A percentile compares a stretch with the other conserved stretches of the same genome.
Evolutionary conservation across 2,797 vertebrate species (phyloP).

Genomic region (Ficedula albicollis): DNA sequence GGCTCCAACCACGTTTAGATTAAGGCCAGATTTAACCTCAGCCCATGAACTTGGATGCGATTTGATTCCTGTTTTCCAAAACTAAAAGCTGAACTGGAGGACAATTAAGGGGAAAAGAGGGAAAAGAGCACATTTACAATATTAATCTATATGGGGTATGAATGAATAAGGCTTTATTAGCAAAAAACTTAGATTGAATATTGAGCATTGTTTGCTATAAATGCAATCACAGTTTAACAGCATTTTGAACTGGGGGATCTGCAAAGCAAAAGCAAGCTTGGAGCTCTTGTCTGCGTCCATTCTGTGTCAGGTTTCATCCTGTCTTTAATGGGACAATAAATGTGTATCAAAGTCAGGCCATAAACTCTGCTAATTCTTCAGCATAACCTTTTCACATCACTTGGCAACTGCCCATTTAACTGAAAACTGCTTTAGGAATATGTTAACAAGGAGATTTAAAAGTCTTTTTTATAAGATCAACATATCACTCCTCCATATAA

Average conservation of each 20-base stretch:
- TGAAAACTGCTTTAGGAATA: background rate
- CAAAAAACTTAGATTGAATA: background rate
- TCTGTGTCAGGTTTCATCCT: background rate
- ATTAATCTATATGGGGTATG: background rate
- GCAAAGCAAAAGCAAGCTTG: background rate
- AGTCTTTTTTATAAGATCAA: background rate
- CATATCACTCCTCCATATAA: background rate
- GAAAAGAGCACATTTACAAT: background rate
- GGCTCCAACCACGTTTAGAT: slow-evolving; percentile 7
- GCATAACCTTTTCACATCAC: background rate
- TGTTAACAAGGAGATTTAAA: background rate
- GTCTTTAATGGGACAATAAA: background rate
- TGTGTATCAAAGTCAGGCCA: background rate
- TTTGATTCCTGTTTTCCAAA: slow-evolving; percentile 20
- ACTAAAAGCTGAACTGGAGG: background rate
- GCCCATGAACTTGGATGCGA: background rate
- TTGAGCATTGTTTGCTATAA: background rate
- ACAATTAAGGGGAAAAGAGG: background rate
- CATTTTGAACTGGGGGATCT: background rate
- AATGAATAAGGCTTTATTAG: background rate
- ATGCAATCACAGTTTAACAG: background rate
- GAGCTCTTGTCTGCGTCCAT: background rate
- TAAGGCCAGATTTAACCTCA: slow-evolving; percentile 33
- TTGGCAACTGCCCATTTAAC: background rate
- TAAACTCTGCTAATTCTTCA: background rate